Evolutionary conservation across 2,113 vertebrate species (phyloP).

Genomic region (Nematolebias whitei): DNA sequence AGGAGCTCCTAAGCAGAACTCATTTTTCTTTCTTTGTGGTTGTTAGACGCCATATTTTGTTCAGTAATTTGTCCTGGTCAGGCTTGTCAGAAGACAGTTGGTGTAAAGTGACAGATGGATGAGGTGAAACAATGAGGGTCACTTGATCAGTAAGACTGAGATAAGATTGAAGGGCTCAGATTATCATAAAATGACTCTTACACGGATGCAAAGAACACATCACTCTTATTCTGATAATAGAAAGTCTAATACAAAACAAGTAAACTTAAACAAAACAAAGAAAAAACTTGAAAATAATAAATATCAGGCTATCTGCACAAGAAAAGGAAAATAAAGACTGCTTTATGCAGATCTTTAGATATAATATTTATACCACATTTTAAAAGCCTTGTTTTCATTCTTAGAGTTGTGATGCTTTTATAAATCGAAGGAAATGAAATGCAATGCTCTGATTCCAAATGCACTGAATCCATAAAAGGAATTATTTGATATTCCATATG

Average conservation of each 20-base stretch:
- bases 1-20: slow-evolving; percentile 54
- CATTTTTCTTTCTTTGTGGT: slow-evolving; percentile 71
- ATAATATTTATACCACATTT: slow-evolving; percentile 53
- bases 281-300: slow-evolving; percentile 25
- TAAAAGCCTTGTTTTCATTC: slow-evolving; percentile 45
- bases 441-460: slow-evolving; percentile 31
- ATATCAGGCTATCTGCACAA: no score
- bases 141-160: slow-evolving; percentile 70
- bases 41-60: slow-evolving; percentile 62
- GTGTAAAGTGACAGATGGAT: slow-evolving; percentile 72
- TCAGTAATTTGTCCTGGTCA: slow-evolving; percentile 69
- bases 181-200: slow-evolving; percentile 32
- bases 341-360: slow-evolving; percentile 25
- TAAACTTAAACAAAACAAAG: slow-evolving; percentile 32
- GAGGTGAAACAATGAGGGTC: slow-evolving; percentile 71
- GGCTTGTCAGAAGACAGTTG: slow-evolving; percentile 71
- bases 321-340: slow-evolving; percentile 33
- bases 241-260: slow-evolving; percentile 34
- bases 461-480: slow-evolving; percentile 55
- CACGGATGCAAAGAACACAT: neutral
- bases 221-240: slow-evolving; percentile 35
- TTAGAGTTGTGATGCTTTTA: slow-evolving; percentile 46
- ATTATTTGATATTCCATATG: slow-evolving; percentile 72
- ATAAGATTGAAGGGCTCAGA: slow-evolving; percentile 31
- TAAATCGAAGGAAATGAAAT: slow-evolving; percentile 62